phyloP scores from a whole-genome alignment of 2,888 invertebrate species.

The Troides helena region DNA sequence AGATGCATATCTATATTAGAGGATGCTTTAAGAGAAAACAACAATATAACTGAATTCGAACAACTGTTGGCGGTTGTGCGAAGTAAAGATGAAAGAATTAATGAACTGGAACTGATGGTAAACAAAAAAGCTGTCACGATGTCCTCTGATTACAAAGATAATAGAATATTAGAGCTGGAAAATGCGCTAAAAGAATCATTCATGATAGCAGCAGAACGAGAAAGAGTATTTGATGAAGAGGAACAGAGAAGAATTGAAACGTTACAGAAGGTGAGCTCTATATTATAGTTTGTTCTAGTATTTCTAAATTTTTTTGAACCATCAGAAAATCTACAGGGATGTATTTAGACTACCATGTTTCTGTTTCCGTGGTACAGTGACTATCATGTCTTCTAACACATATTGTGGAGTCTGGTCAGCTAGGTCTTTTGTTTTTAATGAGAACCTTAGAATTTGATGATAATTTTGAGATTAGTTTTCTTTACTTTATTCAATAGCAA shows the following conservation, averaged over 20 bases:
- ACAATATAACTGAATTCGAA: constrained; percentile 80
- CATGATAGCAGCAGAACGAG: constrained; percentile 84
- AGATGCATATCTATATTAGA: constrained; percentile 76
- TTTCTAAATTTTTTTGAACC: too few species aligned
- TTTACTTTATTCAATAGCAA: too few species aligned
- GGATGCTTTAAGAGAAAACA: constrained; percentile 77
- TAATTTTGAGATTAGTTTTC: too few species aligned
- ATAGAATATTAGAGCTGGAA: constrained; percentile 86
- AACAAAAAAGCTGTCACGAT: constrained; percentile 70
- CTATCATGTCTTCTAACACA: too few species aligned
- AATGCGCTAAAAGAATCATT: constrained; percentile 91
- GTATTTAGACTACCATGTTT: too few species aligned
- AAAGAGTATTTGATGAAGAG: constrained; percentile 83
- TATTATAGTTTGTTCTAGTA: constrained; percentile 16
- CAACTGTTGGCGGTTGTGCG: constrained; percentile 79
- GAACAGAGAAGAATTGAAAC: constrained; percentile 82
- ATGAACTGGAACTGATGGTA: constrained; percentile 86
- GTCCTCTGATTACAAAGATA: constrained; percentile 66
- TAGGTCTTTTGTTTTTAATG: too few species aligned
- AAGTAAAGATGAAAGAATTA: constrained; percentile 84
- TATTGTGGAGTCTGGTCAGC: too few species aligned
- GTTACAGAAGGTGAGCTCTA: constrained; percentile 81
- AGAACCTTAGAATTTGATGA: too few species aligned
- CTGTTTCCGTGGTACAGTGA: too few species aligned
- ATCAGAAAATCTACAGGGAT: too few species aligned